phyloP scores from a whole-genome alignment of 2,797 vertebrate species.

The Oreochromis mossambicus region DNA sequence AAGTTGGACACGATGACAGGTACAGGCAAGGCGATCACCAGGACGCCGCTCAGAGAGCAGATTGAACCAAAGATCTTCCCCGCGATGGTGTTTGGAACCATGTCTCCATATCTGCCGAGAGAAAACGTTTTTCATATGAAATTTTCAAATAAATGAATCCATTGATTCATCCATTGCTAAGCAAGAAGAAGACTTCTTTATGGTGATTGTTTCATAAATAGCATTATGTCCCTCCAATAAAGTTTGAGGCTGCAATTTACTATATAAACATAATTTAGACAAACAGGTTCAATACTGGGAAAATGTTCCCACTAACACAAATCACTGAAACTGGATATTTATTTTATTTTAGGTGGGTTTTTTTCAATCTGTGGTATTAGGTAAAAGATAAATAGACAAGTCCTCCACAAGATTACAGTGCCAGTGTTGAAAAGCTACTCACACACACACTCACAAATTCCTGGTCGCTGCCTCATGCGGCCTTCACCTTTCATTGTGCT shows the following conservation, averaged over 20 bases:
- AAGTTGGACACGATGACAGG: slow-evolving; percentile 93
- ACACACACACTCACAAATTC: background rate
- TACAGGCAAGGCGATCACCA: slow-evolving; percentile 88
- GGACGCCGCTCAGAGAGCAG: slow-evolving; percentile 88
- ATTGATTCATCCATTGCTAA: background rate
- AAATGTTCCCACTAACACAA: background rate
- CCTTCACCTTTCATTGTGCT: slow-evolving; percentile 28
- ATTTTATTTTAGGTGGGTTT: background rate
- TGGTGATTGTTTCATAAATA: background rate
- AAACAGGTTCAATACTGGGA: background rate
- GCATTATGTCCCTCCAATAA: background rate
- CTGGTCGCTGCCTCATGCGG: background rate
- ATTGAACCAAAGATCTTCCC: slow-evolving; percentile 93
- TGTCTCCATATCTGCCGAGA: slow-evolving; percentile 84
- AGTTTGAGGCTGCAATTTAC: background rate
- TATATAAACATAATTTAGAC: background rate
- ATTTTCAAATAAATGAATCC: background rate
- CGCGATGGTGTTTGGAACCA: slow-evolving; percentile 89
- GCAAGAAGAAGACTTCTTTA: background rate
- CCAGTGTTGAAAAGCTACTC: background rate
- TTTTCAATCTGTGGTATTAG: background rate
- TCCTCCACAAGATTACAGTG: background rate
- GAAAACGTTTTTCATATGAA: background rate
- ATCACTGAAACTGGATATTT: background rate
- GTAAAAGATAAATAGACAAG: background rate